These are phyloP conservation scores for Pachymerium ferrugineum DNA, from an alignment of 2,888 invertebrate genomes.

Conservation along the genomic window DNA sequence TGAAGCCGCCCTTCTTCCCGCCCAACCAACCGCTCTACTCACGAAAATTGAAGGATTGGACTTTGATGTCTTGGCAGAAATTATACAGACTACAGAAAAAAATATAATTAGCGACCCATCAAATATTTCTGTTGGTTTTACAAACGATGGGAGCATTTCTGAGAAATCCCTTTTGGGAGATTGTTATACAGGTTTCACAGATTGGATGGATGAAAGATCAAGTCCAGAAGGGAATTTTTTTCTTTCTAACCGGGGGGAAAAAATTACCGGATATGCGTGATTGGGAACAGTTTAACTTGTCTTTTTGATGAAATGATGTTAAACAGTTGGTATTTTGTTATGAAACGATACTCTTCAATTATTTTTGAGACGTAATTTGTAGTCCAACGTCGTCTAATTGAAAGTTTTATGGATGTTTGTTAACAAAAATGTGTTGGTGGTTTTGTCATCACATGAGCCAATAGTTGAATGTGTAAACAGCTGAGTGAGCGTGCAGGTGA, in stretches of 20 bases:
- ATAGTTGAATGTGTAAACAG: too few species aligned
- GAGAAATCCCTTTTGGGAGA: background rate
- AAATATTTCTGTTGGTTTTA: background rate
- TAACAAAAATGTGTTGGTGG: too few species aligned
- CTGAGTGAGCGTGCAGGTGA: too few species aligned
- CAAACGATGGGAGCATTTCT: background rate
- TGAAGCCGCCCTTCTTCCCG: background rate
- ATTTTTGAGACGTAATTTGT: too few species aligned
- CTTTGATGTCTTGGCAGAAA: background rate
- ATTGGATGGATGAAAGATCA: background rate
- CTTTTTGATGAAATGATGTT: background rate
- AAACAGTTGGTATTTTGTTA: too few species aligned
- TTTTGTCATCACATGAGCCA: too few species aligned
- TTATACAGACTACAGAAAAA: background rate
- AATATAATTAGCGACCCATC: background rate
- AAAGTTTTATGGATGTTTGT: too few species aligned
- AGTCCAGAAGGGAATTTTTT: background rate
- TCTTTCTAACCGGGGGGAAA: too few species aligned
- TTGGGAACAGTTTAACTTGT: background rate
- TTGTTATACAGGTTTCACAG: background rate
- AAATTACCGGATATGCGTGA: background rate
- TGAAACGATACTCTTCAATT: background rate
- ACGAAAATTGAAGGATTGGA: constrained; percentile 1
- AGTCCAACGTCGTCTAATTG: too few species aligned
- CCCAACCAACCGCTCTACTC: background rate